These are phyloP conservation scores for Leiothrix lutea DNA, from an alignment of 2,113 vertebrate species.

Conservation along the genomic window DNA sequence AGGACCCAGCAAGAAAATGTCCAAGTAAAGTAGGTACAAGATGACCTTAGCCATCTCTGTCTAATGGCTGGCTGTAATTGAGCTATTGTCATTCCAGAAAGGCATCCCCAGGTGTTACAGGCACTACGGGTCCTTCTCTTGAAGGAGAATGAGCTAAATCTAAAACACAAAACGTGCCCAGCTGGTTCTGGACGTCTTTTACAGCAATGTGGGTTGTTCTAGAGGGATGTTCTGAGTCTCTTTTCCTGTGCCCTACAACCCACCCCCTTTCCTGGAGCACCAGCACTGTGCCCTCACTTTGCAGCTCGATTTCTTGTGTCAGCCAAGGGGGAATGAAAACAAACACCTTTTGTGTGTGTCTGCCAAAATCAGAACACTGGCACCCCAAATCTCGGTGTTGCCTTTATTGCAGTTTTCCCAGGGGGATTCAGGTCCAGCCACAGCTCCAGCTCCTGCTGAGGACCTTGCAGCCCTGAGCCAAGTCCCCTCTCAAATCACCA, in stretches of 20 bases:
- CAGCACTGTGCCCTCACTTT: not conserved
- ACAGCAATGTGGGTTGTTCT: rapidly evolving
- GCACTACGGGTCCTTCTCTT: not conserved
- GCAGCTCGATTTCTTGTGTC: not conserved
- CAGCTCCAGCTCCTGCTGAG: not conserved
- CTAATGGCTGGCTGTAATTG: conserved; percentile 34
- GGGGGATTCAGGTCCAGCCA: not conserved
- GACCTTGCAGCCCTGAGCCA: not conserved
- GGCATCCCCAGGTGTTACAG: not conserved
- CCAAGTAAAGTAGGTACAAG: not conserved
- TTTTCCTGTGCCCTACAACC: not conserved
- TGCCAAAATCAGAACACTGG: not conserved
- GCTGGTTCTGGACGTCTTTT: not conserved
- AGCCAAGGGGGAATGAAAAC: not conserved
- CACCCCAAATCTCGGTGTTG: not conserved
- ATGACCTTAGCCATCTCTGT: conserved; percentile 49
- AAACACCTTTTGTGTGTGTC: not conserved
- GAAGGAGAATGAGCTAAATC: not conserved
- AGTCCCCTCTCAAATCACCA: not conserved
- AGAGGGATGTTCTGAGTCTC: not conserved
- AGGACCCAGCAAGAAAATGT: not conserved
- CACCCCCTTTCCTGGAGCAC: not conserved
- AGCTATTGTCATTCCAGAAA: conserved; percentile 34
- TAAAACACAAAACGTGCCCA: not conserved
- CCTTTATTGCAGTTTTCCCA: not conserved